Evolutionary conservation across 2,113 vertebrate species (phyloP).

Genomic region (Capreolus pygargus): DNA sequence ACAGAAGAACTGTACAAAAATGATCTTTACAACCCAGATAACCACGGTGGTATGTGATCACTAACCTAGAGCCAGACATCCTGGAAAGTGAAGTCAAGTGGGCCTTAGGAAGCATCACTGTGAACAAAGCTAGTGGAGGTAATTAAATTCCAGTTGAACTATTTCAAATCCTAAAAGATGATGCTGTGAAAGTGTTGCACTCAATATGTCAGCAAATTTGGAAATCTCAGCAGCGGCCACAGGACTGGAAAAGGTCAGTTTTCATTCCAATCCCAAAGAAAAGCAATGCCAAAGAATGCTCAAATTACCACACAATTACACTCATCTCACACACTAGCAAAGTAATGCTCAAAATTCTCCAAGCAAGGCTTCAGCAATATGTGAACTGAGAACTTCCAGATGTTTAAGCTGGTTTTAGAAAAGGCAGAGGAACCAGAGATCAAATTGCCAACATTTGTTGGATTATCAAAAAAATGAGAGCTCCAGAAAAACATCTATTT

Average conservation of each 20-base stretch:
- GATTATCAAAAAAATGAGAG: neutral
- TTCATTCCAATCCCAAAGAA: neutral
- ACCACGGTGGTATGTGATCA: neutral
- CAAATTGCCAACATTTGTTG: neutral
- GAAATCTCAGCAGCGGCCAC: neutral
- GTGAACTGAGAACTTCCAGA: fast-evolving
- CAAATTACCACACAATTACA: neutral
- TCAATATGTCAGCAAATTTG: neutral
- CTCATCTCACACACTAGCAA: neutral
- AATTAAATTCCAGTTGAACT: too few species aligned
- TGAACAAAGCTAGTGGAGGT: too few species aligned
- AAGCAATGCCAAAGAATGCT: neutral
- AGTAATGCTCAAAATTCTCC: neutral
- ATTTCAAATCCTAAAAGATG: too few species aligned
- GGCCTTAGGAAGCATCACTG: neutral
- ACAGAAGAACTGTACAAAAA: neutral
- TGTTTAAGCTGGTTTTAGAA: neutral
- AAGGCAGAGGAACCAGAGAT: neutral
- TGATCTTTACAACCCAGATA: neutral
- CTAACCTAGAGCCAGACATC: neutral
- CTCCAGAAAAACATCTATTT: neutral
- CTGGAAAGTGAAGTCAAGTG: neutral
- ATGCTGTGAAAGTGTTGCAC: too few species aligned
- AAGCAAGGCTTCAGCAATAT: neutral
- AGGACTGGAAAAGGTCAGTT: neutral